Percentiles rank a stretch among this genome's conserved stretches.
Conservation (phyloP, 2,797 vertebrate species). For the Scolopax bukidnonensis region DNA sequence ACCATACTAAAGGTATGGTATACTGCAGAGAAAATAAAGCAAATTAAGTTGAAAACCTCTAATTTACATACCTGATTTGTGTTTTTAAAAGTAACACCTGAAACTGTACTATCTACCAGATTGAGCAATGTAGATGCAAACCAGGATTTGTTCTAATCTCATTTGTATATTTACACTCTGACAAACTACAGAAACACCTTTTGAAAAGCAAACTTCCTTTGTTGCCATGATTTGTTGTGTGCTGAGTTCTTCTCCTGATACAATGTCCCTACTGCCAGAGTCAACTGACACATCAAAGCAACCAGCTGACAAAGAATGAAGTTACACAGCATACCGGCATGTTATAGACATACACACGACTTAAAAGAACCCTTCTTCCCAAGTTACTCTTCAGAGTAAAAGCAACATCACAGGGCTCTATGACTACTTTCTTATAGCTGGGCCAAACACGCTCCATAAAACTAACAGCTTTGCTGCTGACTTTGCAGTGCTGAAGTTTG, state of each 20-base stretch:
- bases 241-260: neutral
- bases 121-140: neutral
- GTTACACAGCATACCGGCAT: neutral
- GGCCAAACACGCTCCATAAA: neutral
- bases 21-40: neutral
- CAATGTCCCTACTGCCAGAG: neutral
- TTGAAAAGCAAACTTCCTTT: neutral
- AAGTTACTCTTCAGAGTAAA: neutral
- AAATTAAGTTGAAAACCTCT: too few species aligned
- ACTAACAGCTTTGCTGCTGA: neutral
- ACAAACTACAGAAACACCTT: neutral
- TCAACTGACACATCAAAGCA: neutral
- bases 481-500: neutral
- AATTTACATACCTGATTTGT: too few species aligned
- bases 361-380: neutral
- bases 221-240: neutral
- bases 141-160: neutral
- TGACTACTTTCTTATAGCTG: neutral
- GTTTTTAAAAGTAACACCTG: too few species aligned
- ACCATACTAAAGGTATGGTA: neutral
- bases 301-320: neutral
- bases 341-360: rapidly evolving
- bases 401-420: neutral
- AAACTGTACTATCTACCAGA: too few species aligned
- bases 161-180: neutral